These are phyloP conservation scores for Mormyrus lacerda DNA, from an alignment of 2,113 vertebrate species.

Conservation along the genomic window DNA sequence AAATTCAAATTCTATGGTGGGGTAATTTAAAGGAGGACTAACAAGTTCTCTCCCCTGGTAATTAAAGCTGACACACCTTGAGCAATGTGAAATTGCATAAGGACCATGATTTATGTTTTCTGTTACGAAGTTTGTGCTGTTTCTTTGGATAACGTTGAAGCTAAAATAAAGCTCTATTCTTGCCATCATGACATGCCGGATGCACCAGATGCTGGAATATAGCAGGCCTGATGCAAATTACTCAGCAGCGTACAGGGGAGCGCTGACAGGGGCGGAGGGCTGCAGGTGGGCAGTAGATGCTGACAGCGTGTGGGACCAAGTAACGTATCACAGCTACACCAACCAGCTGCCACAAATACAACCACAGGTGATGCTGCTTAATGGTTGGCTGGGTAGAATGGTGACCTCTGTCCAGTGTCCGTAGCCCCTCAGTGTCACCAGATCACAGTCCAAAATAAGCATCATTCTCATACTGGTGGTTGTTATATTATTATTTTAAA, in stretches of 20 bases:
- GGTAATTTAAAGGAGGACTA: slow-evolving; percentile 56
- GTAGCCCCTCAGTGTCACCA: background rate
- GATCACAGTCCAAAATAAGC: background rate
- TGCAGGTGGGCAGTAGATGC: background rate
- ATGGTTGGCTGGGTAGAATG: background rate
- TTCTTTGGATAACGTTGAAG: slow-evolving; percentile 26
- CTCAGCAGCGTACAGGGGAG: slow-evolving; percentile 8
- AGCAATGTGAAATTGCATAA: slow-evolving; percentile 39
- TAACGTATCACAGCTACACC: background rate
- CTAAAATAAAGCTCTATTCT: slow-evolving; percentile 35
- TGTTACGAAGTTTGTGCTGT: slow-evolving; percentile 13
- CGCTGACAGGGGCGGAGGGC: background rate
- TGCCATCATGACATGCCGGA: slow-evolving; percentile 30
- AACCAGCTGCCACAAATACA: background rate
- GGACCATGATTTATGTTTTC: slow-evolving; percentile 37
- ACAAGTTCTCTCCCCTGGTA: slow-evolving; percentile 49
- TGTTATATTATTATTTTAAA: background rate
- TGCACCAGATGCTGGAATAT: slow-evolving; percentile 21
- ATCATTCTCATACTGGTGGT: background rate
- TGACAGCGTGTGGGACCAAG: background rate
- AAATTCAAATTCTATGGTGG: slow-evolving; percentile 45
- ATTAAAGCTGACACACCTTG: slow-evolving; percentile 44
- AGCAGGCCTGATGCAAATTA: slow-evolving; percentile 37
- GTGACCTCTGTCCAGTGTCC: background rate
- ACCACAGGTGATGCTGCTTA: background rate